Evolutionary conservation across 2,888 invertebrate genomes (phyloP).

Genomic region (Lissocephala sabroskyi): DNA sequence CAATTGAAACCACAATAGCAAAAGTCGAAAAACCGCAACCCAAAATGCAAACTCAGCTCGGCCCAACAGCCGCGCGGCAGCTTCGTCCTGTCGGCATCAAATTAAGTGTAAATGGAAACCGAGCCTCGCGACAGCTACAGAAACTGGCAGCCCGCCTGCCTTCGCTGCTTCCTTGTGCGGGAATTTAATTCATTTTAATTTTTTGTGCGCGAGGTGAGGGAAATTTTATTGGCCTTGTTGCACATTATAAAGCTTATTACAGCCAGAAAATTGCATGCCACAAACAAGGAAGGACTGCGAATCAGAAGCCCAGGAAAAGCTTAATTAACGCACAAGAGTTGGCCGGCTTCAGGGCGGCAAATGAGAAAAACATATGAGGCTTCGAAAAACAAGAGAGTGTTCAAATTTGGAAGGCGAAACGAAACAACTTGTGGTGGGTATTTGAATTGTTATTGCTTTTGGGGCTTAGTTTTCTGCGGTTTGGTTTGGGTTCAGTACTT

Average conservation of each 20-base stretch:
- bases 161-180: too few species aligned
- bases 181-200: not conserved
- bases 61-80: too few species aligned
- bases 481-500: constrained; percentile 24
- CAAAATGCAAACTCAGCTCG: too few species aligned
- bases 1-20: not conserved
- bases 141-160: too few species aligned
- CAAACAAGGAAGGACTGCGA: not conserved
- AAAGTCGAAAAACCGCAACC: not conserved
- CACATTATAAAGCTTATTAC: constrained; percentile 61
- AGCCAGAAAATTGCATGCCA: constrained; percentile 52
- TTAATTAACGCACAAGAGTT: not conserved
- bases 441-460: not conserved
- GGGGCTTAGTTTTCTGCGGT: constrained; percentile 22
- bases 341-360: too few species aligned
- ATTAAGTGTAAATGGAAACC: constrained; percentile 47
- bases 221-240: constrained; percentile 51
- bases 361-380: not conserved
- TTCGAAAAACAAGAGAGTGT: not conserved
- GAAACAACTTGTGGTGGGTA: not conserved
- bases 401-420: not conserved
- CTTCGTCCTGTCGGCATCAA: too few species aligned
- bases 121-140: too few species aligned
- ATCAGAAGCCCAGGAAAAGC: not conserved
- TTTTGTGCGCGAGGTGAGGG: constrained; percentile 8